Conservation (phyloP, 2,888 invertebrate species). For the Pocota personata region DNA sequence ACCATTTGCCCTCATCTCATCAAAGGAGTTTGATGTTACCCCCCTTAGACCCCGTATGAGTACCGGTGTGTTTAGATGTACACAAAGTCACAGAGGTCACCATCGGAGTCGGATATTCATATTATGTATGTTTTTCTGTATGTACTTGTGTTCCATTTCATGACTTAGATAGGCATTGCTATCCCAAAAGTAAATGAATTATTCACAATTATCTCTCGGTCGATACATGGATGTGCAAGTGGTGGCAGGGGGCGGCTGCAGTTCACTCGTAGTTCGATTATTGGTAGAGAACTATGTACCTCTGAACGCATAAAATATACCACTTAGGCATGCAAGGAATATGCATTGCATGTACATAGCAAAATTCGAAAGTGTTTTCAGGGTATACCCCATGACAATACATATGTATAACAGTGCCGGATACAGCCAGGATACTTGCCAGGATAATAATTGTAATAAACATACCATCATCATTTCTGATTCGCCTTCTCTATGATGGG, state of each 20-base stretch:
- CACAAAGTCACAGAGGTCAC: slow-evolving; percentile 51
- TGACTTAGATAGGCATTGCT: slow-evolving; percentile 5
- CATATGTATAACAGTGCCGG: not conserved
- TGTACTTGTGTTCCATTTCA: not conserved
- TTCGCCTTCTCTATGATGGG: slow-evolving; percentile 4
- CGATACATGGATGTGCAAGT: not conserved
- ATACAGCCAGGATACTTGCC: slow-evolving; percentile 4
- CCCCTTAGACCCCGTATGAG: not conserved
- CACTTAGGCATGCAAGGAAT: slow-evolving; percentile 26
- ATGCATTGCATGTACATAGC: slow-evolving; percentile 5
- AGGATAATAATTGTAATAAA: slow-evolving; percentile 35
- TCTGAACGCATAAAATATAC: slow-evolving; percentile 17
- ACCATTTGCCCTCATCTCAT: slow-evolving; percentile 15
- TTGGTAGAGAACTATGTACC: slow-evolving; percentile 7
- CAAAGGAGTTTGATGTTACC: slow-evolving; percentile 5
- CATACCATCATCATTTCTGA: slow-evolving; percentile 53
- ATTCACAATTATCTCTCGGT: slow-evolving; percentile 57
- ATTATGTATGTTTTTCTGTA: not conserved
- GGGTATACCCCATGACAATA: slow-evolving; percentile 38
- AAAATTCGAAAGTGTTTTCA: slow-evolving; percentile 51
- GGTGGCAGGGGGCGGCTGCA: not conserved
- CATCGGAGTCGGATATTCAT: too few species aligned
- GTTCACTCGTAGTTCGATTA: slow-evolving; percentile 50
- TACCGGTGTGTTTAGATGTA: slow-evolving; percentile 20
- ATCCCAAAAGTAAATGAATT: slow-evolving; percentile 54